Conservation (phyloP, 1,140 invertebrate species). For the Notospermus geniculatus region DNA sequence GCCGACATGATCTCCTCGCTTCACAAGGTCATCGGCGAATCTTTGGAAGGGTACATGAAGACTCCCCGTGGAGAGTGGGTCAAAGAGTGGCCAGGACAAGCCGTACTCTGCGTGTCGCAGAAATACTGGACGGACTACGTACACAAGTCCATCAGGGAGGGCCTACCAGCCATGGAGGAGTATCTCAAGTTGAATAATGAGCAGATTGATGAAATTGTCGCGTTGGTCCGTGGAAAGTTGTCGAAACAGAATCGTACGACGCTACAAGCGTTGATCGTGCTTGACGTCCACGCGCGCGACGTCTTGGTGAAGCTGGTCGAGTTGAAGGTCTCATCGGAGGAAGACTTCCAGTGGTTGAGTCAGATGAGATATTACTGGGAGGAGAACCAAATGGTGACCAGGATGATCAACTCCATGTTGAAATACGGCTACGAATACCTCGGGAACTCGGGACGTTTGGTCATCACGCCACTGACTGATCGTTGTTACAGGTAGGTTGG, state of each 20-base stretch:
- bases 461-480: conserved; percentile 71
- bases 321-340: conserved; percentile 66
- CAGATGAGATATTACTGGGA: conserved; percentile 95
- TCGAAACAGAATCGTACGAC: conserved; percentile 87
- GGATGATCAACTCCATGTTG: conserved; percentile 90
- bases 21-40: conserved; percentile 63
- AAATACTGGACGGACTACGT: conserved; percentile 83
- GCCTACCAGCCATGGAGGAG: conserved; percentile 58
- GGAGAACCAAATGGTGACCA: conserved; percentile 72
- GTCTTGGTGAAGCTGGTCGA: conserved; percentile 72
- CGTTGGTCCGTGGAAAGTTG: conserved; percentile 80
- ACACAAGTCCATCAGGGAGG: conserved; percentile 59
- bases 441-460: conserved; percentile 81
- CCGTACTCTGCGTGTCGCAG: conserved; percentile 82
- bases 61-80: conserved; percentile 76
- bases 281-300: conserved; percentile 90
- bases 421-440: conserved; percentile 93
- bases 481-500: conserved; percentile 83
- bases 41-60: conserved; percentile 69
- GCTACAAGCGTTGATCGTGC: conserved; percentile 75
- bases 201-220: conserved; percentile 85
- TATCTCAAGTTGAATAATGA: conserved; percentile 70
- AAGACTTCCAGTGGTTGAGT: conserved; percentile 90
- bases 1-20: conserved; percentile 86
- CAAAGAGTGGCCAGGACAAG: conserved; percentile 83